Evolutionary conservation across 2,888 invertebrate species (phyloP).

Genomic region (Nemotelus pantherinus): DNA sequence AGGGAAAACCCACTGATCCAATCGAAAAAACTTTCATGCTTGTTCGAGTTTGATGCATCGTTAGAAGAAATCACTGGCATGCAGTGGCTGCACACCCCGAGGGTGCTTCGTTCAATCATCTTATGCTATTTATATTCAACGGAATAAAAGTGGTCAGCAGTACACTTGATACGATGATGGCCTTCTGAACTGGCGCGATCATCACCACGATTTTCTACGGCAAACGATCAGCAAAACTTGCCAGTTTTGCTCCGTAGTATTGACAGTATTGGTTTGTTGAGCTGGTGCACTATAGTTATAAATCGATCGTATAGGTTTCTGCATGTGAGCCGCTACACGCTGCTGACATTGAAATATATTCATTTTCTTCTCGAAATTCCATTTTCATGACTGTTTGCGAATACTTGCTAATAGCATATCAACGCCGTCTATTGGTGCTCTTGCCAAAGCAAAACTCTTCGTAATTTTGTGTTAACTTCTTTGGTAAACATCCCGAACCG

Average conservation of each 20-base stretch:
- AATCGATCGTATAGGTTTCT: background rate
- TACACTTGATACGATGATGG: background rate
- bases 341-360: constrained; percentile 37
- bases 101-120: background rate
- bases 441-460: too few relatives aligned
- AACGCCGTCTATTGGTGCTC: too few relatives aligned
- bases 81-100: background rate
- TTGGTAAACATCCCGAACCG: background rate
- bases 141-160: too few relatives aligned
- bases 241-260: background rate
- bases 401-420: background rate
- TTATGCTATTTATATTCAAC: too few relatives aligned
- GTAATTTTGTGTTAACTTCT: too few relatives aligned
- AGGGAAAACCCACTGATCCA: constrained; percentile 20
- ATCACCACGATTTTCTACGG: constrained; percentile 3
- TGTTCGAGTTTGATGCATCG: background rate
- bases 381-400: constrained; percentile 27
- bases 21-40: constrained; percentile 17
- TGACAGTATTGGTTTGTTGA: constrained; percentile 1
- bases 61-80: background rate
- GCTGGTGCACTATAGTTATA: too few relatives aligned
- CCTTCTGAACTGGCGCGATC: background rate
- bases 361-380: constrained; percentile 28
- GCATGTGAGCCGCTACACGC: background rate
- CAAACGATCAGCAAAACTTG: background rate